phyloP scores from a whole-genome alignment of 2,797 vertebrate species.

The Trachurus trachurus region DNA sequence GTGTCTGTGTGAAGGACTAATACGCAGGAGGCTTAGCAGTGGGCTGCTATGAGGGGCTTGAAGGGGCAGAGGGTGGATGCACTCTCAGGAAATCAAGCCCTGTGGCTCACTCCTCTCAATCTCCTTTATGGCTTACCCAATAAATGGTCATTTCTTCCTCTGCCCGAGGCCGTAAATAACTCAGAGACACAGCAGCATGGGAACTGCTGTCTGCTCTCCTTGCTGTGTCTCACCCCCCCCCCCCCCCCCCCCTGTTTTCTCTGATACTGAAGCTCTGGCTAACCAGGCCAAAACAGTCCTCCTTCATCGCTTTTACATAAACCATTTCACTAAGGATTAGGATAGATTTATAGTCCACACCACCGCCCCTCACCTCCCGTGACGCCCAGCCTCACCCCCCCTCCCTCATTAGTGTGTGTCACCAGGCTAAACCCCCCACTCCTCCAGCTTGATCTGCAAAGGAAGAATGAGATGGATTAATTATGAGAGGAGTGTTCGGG shows the following conservation, averaged over 20 bases:
- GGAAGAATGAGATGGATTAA: slow-evolving; percentile 62
- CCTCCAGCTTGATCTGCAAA: slow-evolving; percentile 25
- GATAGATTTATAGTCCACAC: slow-evolving; percentile 50
- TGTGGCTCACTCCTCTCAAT: slow-evolving; percentile 79
- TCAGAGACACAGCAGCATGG: slow-evolving; percentile 51
- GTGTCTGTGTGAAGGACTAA: slow-evolving; percentile 66
- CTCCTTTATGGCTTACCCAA: slow-evolving; percentile 81
- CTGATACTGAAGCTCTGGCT: slow-evolving; percentile 14
- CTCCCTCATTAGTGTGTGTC: slow-evolving; percentile 54
- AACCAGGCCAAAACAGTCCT: slow-evolving; percentile 49
- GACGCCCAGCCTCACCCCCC: slow-evolving; percentile 26
- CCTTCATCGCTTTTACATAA: slow-evolving; percentile 49
- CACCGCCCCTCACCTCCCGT: slow-evolving; percentile 25
- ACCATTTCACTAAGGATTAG: slow-evolving; percentile 52
- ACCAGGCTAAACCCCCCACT: slow-evolving; percentile 42
- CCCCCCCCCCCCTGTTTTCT: slow-evolving; percentile 23
- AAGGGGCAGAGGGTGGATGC: slow-evolving; percentile 67
- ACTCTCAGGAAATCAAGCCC: slow-evolving; percentile 79
- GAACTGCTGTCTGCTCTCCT: slow-evolving; percentile 50
- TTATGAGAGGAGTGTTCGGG: slow-evolving; percentile 60
- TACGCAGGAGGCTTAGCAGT: slow-evolving; percentile 66
- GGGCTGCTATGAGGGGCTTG: slow-evolving; percentile 58
- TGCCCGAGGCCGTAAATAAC: slow-evolving; percentile 74
- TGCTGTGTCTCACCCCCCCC: slow-evolving; percentile 16
- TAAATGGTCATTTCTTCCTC: slow-evolving; percentile 80